Base-by-base conservation (phyloP, 2,113 vertebrate genomes). In the Heterotilapia buettikoferi region DNA sequence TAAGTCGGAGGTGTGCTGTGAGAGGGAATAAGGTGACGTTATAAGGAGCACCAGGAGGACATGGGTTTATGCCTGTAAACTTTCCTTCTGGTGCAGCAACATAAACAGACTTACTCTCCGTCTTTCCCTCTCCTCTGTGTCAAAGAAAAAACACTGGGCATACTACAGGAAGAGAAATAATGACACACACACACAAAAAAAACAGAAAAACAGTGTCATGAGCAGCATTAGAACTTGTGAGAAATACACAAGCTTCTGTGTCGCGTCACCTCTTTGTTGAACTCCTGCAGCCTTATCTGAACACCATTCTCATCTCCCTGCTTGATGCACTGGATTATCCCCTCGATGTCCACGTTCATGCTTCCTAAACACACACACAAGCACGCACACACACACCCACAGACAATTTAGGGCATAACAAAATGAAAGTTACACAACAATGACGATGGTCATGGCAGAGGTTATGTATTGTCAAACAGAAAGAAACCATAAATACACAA, bases 81-180 rank as follows among this genome's bases (percentile, higher is more conserved):
- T 83, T 59, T 68, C 43, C 57, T 57, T 40, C 16, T 8, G n/a
- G 9, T 24, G 47, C 54, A 57, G 57, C 9, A 21, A 5, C 21
- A 43, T 18, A 26, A 89, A 61, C 26, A 38, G 26, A 63, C 95
- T 93, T 86, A 97, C 96, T 92, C 94, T 96, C 68, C 89, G 93
- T 6, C 78, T 84, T 16, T 97, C 95, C 59, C 92, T 90, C 90
- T 96, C 93, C 54, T 96, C 96, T 50, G 92, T 88, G 78, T 96
- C 96, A 82, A 96, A 96, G 94, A 97, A 97, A 92, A 97, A 97
- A 86, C 96, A 97, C 93, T 96, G 96, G 12, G 96, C 95, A 53
- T 94, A 96, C 97, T 97, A 92, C 2, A 40, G 87, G 85, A 43
- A 83, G 13, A 92, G 81, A 90, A 14, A 90, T 2, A 9, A 83